phyloP scores from a whole-genome alignment of 2,888 invertebrate species.

The Dynastes grantii region DNA sequence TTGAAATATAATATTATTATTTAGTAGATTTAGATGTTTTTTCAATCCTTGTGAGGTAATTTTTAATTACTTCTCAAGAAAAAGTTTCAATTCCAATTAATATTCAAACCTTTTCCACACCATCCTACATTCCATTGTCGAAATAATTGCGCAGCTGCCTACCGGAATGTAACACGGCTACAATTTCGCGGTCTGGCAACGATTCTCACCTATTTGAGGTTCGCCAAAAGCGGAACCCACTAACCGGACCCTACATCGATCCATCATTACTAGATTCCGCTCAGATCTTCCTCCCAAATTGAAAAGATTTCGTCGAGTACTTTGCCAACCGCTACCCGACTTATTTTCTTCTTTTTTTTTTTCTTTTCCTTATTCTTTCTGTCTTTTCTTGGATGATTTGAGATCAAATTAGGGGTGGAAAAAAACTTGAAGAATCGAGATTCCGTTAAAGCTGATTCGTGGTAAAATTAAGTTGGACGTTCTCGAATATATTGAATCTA shows the following conservation, averaged over 20 bases:
- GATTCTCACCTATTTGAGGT: not conserved
- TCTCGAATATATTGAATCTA: not conserved
- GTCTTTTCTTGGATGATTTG: not conserved
- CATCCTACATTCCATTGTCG: not conserved
- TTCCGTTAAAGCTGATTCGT: not conserved
- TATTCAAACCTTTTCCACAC: not conserved
- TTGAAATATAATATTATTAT: too few species aligned
- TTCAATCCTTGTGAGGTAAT: too few species aligned
- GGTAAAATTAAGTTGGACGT: not conserved
- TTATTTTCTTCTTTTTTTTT: slow-evolving; percentile 1
- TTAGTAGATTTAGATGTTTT: too few species aligned
- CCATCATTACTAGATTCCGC: slow-evolving; percentile 1
- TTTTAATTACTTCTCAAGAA: too few species aligned
- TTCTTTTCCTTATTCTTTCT: not conserved
- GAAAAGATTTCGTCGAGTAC: slow-evolving; percentile 15
- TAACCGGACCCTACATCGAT: not conserved
- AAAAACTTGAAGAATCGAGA: not conserved
- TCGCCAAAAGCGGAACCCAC: not conserved
- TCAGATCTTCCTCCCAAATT: not conserved
- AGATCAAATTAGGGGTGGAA: not conserved
- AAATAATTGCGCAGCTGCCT: not conserved
- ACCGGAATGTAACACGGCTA: too few species aligned
- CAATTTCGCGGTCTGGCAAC: not conserved
- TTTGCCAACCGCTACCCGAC: not conserved
- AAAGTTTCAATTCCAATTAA: too few species aligned